Base-by-base conservation (phyloP, 2,888 invertebrate genomes). In the Gortyna flavago region DNA sequence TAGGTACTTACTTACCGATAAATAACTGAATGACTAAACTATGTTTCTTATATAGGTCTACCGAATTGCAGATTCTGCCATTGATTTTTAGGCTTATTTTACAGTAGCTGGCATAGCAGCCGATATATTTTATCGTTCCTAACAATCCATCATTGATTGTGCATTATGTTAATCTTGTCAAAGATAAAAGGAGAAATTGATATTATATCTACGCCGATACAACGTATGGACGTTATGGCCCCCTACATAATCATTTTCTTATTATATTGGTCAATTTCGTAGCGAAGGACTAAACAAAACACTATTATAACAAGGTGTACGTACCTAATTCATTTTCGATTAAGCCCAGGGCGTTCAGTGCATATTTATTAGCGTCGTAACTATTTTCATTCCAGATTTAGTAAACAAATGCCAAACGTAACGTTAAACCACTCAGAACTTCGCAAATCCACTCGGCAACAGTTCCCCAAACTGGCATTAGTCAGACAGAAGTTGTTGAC, bases 61-160 rank as follows among this genome's bases (percentile, higher is more conserved):
- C 32, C 18, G 18, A 21, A 44, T n/a, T 72, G 32, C 35, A 75
- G 29, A 57, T 67, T 44, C 9, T 67, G 21, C 51, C 62, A 44
- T 51, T 64, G 51, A 44, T 71, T 74, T 66, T 44, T 32, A 35
- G 44, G 54, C 25, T 35, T 54, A 57, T 61, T 51, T n/a, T 54
- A 62, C 75, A 70, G 75, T 69, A 75, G 80, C 80, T 68, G 25
- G 65, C 44, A 16, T 44, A 81, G 44, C 41, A 78, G 41, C 51
- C 35, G n/a, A 67, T 83, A 75, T 83, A 75, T 79, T 65, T 83
- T 83, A 83, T 79, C 84, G 25, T 29, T 41, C 32, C 16, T 64
- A 72, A 75, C 65, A 66, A 75, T 72, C 66, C 66, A 59, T 83
- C 61, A 79, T 72, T 79, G 74, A 83, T 75, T 75, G 69, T 69